Evolutionary conservation across 2,797 vertebrate genomes (phyloP), one percentile per base, ranked within the genome.

Genomic region (Gobio occitaniae): DNA sequence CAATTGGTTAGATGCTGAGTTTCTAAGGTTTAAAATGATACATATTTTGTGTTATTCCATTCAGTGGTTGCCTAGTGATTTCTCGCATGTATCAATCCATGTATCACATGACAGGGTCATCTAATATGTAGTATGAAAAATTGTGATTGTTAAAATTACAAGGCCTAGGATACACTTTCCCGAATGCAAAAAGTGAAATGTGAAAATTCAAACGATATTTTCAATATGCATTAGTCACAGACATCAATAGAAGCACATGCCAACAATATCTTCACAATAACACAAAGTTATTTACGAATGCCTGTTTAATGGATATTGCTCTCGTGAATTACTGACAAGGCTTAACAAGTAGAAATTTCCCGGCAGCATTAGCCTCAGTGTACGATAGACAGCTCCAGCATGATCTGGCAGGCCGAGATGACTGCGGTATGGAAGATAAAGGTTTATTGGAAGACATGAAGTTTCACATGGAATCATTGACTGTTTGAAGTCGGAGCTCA

Each of bases 401-500:
- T 54, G 48, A 16, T 21, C 48, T 75, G 48, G 71, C 71, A 75
- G 50, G 50, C 72, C 0, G 5, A 54, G 17, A 41, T 77, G 74
- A 77, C 74, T 77, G 50, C 52, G 10, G 74, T 59, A 76, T 66
- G 47, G 63, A 65, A 65, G 54, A 50, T 66, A 83, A 76, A 76
- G 71, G 70, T 83, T 76, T 52, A 83, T 76, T 66, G 63, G 19
- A 76, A 76, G 71, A 76, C 82, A 52, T 52, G 47, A 83, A 44
- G 12, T 52, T 83, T 83, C 71, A 66, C 59, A 65, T 66, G 47
- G 56, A 63, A 83, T 83, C 59, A 52, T 54, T 65, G 21, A 76
- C 59, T 74, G 16, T 74, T 74, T 72, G 69, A 82, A 65, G 81
- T 72, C 25, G 2, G 68, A 61, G 38, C 69, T 72, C 38, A 61